A percentile compares a stretch with the other conserved stretches of the same genome.
Conservation (phyloP, 2,113 vertebrate species). For the Alligator mississippiensis region DNA sequence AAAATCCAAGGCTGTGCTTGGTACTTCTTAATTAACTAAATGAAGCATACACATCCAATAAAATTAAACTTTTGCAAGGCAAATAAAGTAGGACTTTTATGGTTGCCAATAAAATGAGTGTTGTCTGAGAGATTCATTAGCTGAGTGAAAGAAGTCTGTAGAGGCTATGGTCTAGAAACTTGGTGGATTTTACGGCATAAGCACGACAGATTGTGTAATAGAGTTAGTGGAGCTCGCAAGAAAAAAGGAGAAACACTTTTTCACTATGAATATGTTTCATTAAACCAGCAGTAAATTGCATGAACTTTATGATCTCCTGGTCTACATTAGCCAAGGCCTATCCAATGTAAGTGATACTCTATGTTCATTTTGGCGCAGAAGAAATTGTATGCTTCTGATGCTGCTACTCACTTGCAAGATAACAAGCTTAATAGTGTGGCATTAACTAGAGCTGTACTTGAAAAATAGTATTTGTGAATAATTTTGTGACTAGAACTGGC, state of each 20-base stretch:
- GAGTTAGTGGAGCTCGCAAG: neutral
- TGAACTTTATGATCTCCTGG: conserved; percentile 24
- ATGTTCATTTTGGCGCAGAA: neutral
- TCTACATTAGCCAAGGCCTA: conserved; percentile 16
- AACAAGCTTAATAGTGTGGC: neutral
- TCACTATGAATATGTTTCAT: conserved; percentile 36
- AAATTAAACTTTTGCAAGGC: conserved; percentile 39
- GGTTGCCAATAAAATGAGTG: conserved; percentile 24
- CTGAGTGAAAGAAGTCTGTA: conserved; percentile 17
- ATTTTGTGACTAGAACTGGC: neutral
- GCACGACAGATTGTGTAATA: neutral
- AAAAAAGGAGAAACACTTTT: conserved; percentile 22
- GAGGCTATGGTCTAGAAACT: conserved; percentile 58
- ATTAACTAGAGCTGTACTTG: neutral
- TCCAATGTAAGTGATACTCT: neutral
- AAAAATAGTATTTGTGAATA: conserved; percentile 7
- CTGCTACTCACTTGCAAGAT: neutral
- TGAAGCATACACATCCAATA: conserved; percentile 4
- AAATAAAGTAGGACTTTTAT: conserved; percentile 39
- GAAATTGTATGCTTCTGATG: neutral
- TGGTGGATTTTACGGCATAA: conserved; percentile 30
- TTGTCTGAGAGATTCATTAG: conserved; percentile 38
- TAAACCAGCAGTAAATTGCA: conserved; percentile 32
- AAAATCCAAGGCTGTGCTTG: conserved; percentile 22
- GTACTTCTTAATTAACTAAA: conserved; percentile 50